Base-by-base conservation (phyloP, 1,140 invertebrate species). In the Micrasema minimum region DNA sequence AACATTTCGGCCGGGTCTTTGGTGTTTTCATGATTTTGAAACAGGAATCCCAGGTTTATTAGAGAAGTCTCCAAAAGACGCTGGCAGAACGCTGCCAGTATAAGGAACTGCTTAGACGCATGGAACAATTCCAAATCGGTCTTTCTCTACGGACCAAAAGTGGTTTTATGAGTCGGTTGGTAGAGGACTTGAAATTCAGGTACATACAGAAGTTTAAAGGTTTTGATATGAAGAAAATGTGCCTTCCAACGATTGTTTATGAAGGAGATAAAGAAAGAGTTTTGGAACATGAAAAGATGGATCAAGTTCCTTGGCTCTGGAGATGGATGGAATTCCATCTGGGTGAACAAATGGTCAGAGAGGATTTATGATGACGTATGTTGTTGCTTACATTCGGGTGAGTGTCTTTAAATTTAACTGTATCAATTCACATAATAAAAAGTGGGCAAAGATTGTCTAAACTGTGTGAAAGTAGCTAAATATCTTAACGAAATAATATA, bases 291-390 rank as follows among this genome's bases (percentile, higher is more conserved):
- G 88, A 91, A 77, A 87, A 86, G 71, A 81, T 83, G 26, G 76
- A 85, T 92, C 1, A 88, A 90, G 77, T 79, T 80, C 46, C 87
- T 92, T 66, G 90, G 89, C 7, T 77, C 76, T 71, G 71, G 78
- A 23, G 77, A 79, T 76, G 80, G 80, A 26, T 2, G 90, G 89
- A 31, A 77, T 92, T 43, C 83, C 86, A 31, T 89, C 87, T 45
- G 91, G 91, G 16, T 88, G 89, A 75, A 88, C 87, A 65, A 92
- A 91, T 79, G 91, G 91, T 5, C 83, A 88, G 79, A 79, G 89
- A 75, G 91, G 91, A 10, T 92, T 93, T 76, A 88, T 89, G 81
- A 70, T 92, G n/a, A 92, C 91, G 1, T 93, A 90, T 81, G 89
- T 91, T 12, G 92, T 93, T 69, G 91, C 91, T 22, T 93, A 92